A percentile compares a stretch with the other conserved stretches of the same genome.
Evolutionary conservation across 2,888 invertebrate species (phyloP).

Genomic region (Orthosia cruda): DNA sequence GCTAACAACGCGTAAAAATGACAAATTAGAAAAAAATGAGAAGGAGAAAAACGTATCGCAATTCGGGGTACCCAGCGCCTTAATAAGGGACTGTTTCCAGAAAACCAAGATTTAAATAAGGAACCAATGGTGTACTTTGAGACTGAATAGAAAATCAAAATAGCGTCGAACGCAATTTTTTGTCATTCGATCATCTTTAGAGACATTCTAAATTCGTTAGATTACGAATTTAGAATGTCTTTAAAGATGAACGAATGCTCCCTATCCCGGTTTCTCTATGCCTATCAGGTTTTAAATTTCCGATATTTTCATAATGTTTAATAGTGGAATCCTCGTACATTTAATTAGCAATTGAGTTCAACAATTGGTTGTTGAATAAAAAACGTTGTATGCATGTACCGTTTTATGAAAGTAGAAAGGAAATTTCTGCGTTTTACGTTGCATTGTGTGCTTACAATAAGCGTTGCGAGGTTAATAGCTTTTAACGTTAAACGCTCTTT

Average conservation of each 20-base stretch:
- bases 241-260: background rate
- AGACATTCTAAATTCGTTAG: background rate
- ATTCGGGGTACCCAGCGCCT: background rate
- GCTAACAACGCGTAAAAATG: background rate
- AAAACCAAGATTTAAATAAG: background rate
- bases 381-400: constrained; percentile 8
- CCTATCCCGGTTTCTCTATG: background rate
- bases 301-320: background rate
- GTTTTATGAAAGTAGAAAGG: constrained; percentile 34
- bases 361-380: background rate
- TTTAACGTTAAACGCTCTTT: constrained; percentile 20
- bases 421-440: constrained; percentile 35
- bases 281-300: background rate
- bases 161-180: constrained; percentile 8
- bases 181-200: background rate
- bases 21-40: background rate
- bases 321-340: background rate
- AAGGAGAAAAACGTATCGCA: background rate
- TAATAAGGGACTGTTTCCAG: background rate
- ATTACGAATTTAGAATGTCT: too few species aligned
- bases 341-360: constrained; percentile 23
- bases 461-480: constrained; percentile 24
- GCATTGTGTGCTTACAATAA: constrained; percentile 35
- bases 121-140: background rate
- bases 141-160: constrained; percentile 5